Percentiles rank a stretch among this genome's conserved stretches.
Conservation (phyloP, 2,797 vertebrate species). For the Sebastolobus alascanus region DNA sequence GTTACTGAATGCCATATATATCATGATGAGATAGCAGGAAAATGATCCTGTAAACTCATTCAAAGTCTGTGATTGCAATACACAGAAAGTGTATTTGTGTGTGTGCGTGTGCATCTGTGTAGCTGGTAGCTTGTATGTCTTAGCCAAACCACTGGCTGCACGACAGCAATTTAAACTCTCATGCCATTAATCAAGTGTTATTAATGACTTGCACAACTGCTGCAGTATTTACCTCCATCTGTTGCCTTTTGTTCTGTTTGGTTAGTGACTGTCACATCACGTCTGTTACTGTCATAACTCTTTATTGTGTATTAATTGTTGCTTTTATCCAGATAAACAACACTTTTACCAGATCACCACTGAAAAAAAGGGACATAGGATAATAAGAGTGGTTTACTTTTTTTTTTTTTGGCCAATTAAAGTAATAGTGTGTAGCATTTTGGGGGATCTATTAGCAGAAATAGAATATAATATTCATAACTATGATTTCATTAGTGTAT, state of each 20-base stretch:
- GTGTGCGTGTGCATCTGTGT: constrained; percentile 12
- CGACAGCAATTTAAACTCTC: constrained; percentile 42
- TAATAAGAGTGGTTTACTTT: background rate
- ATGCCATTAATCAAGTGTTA: constrained; percentile 65
- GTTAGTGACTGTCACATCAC: constrained; percentile 18
- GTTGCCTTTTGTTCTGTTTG: constrained; percentile 38
- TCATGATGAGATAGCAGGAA: constrained; percentile 56
- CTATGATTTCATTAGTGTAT: no score
- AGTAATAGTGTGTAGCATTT: no score
- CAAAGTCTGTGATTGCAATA: constrained; percentile 23
- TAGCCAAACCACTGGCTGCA: constrained; percentile 38
- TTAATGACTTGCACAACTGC: constrained; percentile 27
- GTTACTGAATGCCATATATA: constrained; percentile 50
- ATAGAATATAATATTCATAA: no score
- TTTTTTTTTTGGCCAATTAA: background rate
- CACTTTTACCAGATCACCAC: constrained; percentile 1
- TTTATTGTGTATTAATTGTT: constrained; percentile 18
- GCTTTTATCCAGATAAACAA: constrained; percentile 9
- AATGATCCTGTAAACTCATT: constrained; percentile 58
- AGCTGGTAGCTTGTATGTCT: constrained; percentile 8
- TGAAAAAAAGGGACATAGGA: background rate
- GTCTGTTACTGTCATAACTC: constrained; percentile 20
- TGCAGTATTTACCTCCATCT: constrained; percentile 37
- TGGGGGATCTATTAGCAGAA: no score
- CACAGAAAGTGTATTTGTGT: constrained; percentile 11